Conservation (phyloP, 2,888 invertebrate species). For the Neoascia interrupta region DNA sequence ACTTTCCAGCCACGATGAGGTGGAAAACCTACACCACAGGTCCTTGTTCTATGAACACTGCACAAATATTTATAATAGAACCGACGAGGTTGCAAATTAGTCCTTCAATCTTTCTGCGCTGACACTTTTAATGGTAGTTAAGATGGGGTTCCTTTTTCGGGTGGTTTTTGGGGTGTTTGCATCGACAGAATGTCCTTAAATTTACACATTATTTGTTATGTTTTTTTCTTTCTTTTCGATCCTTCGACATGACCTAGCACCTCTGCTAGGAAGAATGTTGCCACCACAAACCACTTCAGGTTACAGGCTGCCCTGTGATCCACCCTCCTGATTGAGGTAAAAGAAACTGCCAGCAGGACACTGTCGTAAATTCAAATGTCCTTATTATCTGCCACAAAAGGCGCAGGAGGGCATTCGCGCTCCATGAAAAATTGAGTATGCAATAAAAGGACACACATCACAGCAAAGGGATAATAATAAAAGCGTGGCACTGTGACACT, state of each 20-base stretch:
- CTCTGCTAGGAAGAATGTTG: constrained; percentile 44
- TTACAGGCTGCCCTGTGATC: not conserved
- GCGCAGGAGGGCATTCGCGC: not conserved
- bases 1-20: not conserved
- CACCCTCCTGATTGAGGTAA: not conserved
- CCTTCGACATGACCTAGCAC: too few species aligned
- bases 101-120: constrained; percentile 43
- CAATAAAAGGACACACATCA: constrained; percentile 46
- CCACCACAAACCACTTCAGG: not conserved
- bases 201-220: too few species aligned
- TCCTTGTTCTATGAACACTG: constrained; percentile 7
- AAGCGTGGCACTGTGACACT: constrained; percentile 37
- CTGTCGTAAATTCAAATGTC: constrained; percentile 61
- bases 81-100: constrained; percentile 35
- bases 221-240: too few species aligned
- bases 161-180: not conserved
- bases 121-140: constrained; percentile 30
- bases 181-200: too few species aligned
- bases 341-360: constrained; percentile 50
- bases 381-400: constrained; percentile 35
- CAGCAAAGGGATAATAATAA: constrained; percentile 45
- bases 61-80: constrained; percentile 24
- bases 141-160: constrained; percentile 9
- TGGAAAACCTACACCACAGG: too few species aligned
- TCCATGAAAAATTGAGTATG: constrained; percentile 38